Conservation (phyloP, 2,797 vertebrate genomes). For the Bradypus variegatus region DNA sequence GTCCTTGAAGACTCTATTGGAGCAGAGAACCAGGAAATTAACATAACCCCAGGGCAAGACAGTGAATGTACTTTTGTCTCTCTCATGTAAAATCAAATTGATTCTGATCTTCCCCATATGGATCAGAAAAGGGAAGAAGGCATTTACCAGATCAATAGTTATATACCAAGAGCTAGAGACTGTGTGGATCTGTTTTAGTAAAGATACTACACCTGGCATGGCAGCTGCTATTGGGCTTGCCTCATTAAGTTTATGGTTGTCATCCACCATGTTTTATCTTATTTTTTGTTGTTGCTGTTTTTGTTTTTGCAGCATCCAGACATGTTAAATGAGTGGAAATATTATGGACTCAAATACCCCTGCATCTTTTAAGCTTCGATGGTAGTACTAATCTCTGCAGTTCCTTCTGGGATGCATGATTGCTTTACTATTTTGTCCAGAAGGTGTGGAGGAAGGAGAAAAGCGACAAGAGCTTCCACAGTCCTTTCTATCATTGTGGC, state of each 20-base stretch:
- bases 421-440: neutral
- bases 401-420: neutral
- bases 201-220: constrained; percentile 1
- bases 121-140: neutral
- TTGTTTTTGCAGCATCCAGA: neutral
- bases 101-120: neutral
- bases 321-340: neutral
- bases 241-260: neutral
- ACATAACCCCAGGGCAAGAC: neutral
- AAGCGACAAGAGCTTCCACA: neutral
- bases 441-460: neutral
- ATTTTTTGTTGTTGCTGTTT: neutral
- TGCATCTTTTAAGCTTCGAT: neutral
- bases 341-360: neutral
- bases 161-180: neutral
- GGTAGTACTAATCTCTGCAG: neutral
- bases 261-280: neutral
- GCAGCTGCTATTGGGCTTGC: neutral
- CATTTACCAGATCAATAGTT: constrained; percentile 13
- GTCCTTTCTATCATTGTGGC: neutral
- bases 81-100: neutral
- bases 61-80: neutral
- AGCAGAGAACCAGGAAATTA: neutral
- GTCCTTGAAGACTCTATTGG: neutral
- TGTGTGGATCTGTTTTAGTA: neutral